Conservation (phyloP, 2,888 invertebrate species). For the Abscondita cerata region DNA sequence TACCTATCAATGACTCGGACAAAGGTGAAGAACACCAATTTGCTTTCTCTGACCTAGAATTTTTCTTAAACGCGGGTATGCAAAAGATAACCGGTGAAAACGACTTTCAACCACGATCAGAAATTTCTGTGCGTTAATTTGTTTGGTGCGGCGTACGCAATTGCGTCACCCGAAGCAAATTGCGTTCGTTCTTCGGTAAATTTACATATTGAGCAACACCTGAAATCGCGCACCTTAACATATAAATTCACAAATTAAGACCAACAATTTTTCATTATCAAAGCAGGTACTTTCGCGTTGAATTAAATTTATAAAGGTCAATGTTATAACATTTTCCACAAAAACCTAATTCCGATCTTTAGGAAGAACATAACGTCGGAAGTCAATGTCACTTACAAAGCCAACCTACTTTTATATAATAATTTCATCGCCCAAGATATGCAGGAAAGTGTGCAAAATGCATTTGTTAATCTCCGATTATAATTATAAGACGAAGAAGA, state of each 20-base stretch:
- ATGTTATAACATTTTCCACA: no score
- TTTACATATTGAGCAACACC: not conserved
- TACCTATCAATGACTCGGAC: conserved; percentile 2
- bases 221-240: no score
- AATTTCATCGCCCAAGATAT: no score
- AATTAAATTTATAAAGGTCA: no score
- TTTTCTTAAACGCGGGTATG: conserved; percentile 25
- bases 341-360: no score
- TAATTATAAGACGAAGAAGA: not conserved
- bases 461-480: not conserved
- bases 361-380: no score
- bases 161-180: not conserved
- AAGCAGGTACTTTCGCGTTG: no score
- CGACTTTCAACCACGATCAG: conserved; percentile 34
- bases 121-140: conserved; percentile 13
- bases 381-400: no score
- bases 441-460: conserved; percentile 4
- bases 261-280: no score
- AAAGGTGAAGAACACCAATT: conserved; percentile 23
- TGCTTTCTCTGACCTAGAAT: conserved; percentile 40
- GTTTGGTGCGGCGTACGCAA: not conserved
- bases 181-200: not conserved
- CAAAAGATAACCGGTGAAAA: conserved; percentile 21
- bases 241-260: no score
- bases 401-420: no score